Evolutionary conservation across 1,140 invertebrate species (phyloP).

Genomic region (Oreohelix idahoensis): DNA sequence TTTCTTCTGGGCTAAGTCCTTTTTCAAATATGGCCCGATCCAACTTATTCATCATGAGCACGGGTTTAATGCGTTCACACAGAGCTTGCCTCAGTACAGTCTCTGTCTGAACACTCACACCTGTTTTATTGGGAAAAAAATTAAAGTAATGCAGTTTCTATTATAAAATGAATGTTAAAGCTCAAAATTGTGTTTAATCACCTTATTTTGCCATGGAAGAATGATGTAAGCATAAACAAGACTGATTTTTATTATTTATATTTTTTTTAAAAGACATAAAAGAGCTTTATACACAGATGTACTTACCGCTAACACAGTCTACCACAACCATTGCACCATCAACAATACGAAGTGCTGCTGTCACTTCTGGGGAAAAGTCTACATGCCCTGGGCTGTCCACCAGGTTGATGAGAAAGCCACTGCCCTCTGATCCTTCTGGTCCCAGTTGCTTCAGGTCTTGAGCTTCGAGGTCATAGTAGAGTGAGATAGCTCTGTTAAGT

Average conservation of each 20-base stretch:
- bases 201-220: no score
- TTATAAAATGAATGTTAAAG: no score
- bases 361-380: constrained; percentile 99
- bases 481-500: constrained; percentile 89
- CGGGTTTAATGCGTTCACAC: constrained; percentile 98
- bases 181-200: no score
- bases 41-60: constrained; percentile 99
- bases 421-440: constrained; percentile 78
- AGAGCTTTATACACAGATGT: no score
- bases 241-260: no score
- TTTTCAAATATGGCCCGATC: constrained; percentile 95
- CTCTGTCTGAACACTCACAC: constrained; percentile 99
- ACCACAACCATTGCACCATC: constrained; percentile 99
- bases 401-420: constrained; percentile 93
- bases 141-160: no score
- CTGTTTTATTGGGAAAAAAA: constrained; percentile 73
- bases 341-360: constrained; percentile 97
- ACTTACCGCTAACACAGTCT: constrained; percentile 89
- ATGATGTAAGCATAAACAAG: no score
- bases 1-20: constrained; percentile 92
- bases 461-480: constrained; percentile 95
- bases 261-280: no score
- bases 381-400: constrained; percentile 99
- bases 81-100: constrained; percentile 98
- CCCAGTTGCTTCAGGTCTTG: constrained; percentile 77